phyloP scores from a whole-genome alignment of 35 echinoderm and acorn worm genomes.

The Amphiura filiformis region DNA sequence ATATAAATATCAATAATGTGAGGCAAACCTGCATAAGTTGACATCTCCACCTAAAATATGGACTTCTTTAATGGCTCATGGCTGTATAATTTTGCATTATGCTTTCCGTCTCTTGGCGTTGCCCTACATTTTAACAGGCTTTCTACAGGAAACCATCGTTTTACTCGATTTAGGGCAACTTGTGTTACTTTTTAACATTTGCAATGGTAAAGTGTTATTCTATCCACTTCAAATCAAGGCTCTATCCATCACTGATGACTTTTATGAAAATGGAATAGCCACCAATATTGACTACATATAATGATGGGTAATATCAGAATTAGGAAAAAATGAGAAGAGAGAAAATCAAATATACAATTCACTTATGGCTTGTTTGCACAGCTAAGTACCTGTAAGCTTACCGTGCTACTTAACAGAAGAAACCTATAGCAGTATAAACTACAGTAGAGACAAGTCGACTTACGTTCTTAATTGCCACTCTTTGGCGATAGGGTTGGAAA shows the following conservation, averaged over 20 bases:
- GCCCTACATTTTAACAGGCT: background rate
- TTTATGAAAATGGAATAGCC: background rate
- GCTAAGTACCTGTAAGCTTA: conserved; percentile 10
- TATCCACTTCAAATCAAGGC: background rate
- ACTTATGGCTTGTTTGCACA: background rate
- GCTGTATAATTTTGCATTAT: background rate
- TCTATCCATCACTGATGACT: background rate
- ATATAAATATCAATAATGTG: background rate
- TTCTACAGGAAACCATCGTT: background rate
- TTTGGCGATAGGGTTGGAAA: background rate
- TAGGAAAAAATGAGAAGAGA: background rate
- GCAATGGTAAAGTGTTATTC: background rate
- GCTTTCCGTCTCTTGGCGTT: background rate
- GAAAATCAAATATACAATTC: conserved; percentile 8
- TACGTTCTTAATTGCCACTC: background rate
- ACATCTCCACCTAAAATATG: background rate
- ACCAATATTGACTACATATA: background rate
- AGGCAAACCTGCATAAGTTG: background rate
- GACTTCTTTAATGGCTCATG: background rate
- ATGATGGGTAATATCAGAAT: background rate
- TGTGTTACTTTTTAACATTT: background rate
- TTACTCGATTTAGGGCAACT: background rate
- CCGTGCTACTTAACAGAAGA: background rate
- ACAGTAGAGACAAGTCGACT: background rate
- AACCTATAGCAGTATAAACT: background rate